Evolutionary conservation across 2,888 invertebrate genomes (phyloP).

Genomic region (Papilio protenor): DNA sequence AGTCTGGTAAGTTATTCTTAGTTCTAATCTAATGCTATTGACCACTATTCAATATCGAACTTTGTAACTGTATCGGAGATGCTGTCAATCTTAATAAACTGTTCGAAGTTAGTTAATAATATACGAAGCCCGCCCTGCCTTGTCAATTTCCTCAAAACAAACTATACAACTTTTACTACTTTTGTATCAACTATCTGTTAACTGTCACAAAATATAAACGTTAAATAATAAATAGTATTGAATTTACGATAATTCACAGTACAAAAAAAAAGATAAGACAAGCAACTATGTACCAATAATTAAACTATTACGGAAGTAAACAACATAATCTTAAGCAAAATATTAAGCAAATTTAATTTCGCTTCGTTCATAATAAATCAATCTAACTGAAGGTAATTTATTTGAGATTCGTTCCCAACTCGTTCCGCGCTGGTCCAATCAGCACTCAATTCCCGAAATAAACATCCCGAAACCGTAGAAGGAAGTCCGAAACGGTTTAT

Average conservation of each 20-base stretch:
- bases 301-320: not conserved
- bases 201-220: not conserved
- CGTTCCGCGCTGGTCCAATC: conserved; percentile 59
- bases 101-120: not conserved
- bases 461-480: conserved; percentile 54
- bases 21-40: conserved; percentile 21
- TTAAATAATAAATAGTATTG: not conserved
- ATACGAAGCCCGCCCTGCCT: not conserved
- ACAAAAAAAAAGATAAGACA: too few relatives aligned
- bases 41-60: conserved; percentile 24
- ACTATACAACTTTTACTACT: not conserved
- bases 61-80: conserved; percentile 20
- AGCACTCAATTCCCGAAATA: conserved; percentile 60
- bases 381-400: conserved; percentile 59
- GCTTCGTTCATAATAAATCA: conserved; percentile 59
- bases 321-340: not conserved
- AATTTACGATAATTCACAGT: too few relatives aligned
- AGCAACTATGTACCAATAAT: too few relatives aligned
- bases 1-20: conserved; percentile 86
- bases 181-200: not conserved
- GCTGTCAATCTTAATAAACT: conserved; percentile 5
- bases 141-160: not conserved
- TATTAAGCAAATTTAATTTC: conserved; percentile 46
- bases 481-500: conserved; percentile 63
- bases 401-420: conserved; percentile 58